These are phyloP conservation scores for Oncorhynchus gorbuscha DNA, from an alignment of 2,113 vertebrate species.

Conservation along the genomic window DNA sequence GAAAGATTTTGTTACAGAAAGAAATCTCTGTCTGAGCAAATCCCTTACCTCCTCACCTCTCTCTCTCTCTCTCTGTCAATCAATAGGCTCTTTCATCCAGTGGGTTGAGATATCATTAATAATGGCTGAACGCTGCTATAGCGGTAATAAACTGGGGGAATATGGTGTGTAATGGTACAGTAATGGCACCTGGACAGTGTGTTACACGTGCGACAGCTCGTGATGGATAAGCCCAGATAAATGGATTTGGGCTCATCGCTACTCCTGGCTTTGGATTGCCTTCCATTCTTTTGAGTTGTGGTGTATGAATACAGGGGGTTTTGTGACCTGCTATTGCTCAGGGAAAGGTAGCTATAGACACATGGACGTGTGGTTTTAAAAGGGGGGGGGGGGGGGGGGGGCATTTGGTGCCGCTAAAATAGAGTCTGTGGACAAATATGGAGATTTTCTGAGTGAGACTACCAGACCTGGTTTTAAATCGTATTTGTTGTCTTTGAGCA, in stretches of 20 bases:
- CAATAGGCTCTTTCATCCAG: constrained; percentile 70
- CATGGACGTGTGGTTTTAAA: constrained; percentile 41
- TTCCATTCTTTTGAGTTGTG: constrained; percentile 27
- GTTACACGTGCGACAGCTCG: constrained; percentile 67
- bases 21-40: constrained; percentile 52
- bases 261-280: constrained; percentile 51
- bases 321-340: neutral
- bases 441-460: constrained; percentile 30
- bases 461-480: too few relatives aligned
- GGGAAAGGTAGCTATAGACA: constrained; percentile 9
- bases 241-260: constrained; percentile 66
- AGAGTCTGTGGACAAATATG: constrained; percentile 25
- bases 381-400: constrained; percentile 8
- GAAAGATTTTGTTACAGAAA: too few relatives aligned
- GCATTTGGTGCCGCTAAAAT: neutral
- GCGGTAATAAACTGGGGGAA: constrained; percentile 75
- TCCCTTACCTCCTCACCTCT: constrained; percentile 64
- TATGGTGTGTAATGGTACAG: constrained; percentile 71
- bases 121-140: constrained; percentile 72
- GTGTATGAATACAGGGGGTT: constrained; percentile 25
- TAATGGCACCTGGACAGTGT: constrained; percentile 70
- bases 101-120: constrained; percentile 75
- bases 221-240: constrained; percentile 73
- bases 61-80: constrained; percentile 67
- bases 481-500: too few relatives aligned